phyloP scores from a whole-genome alignment of 2,113 vertebrate genomes.

The Ammodytes marinus region DNA sequence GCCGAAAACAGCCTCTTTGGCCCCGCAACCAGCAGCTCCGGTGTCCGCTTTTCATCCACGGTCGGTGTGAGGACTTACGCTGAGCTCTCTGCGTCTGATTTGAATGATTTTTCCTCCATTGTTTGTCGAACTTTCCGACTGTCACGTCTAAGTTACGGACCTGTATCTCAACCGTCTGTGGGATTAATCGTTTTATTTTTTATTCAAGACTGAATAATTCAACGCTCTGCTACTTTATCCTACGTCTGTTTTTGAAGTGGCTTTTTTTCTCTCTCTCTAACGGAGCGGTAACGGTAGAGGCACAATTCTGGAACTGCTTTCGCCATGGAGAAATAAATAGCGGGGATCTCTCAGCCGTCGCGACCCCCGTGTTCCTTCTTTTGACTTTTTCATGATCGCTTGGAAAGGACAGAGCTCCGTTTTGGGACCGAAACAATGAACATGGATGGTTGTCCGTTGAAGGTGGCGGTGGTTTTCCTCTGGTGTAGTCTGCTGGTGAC shows the following conservation, averaged over 20 bases:
- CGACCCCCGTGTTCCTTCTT: slow-evolving; percentile 15
- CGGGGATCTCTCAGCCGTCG: slow-evolving; percentile 32
- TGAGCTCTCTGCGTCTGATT: slow-evolving; percentile 18
- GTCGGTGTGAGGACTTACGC: slow-evolving; percentile 43
- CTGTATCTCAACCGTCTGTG: neutral
- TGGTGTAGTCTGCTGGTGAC: slow-evolving; percentile 86
- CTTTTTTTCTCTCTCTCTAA: neutral
- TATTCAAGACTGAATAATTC: neutral
- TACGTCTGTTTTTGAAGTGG: neutral
- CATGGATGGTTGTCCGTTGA: slow-evolving; percentile 79
- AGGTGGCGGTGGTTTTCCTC: slow-evolving; percentile 71
- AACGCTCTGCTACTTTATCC: neutral
- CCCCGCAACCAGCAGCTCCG: slow-evolving; percentile 5
- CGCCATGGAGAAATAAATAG: slow-evolving; percentile 72
- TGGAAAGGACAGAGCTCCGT: slow-evolving; percentile 5
- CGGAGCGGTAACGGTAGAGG: slow-evolving; percentile 33
- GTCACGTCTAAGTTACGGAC: slow-evolving; percentile 57
- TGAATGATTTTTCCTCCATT: slow-evolving; percentile 28
- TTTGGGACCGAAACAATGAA: slow-evolving; percentile 55
- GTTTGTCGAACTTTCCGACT: slow-evolving; percentile 63
- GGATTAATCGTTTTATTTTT: slow-evolving; percentile 39
- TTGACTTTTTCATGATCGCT: slow-evolving; percentile 34
- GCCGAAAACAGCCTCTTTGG: slow-evolving; percentile 6
- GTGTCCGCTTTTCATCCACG: neutral
- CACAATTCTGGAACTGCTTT: slow-evolving; percentile 34